Percentiles rank a stretch among this genome's conserved stretches.
These are phyloP conservation scores for Phalacrocorax pelagicus DNA, from an alignment of 2,113 vertebrate species.

Conservation along the genomic window DNA sequence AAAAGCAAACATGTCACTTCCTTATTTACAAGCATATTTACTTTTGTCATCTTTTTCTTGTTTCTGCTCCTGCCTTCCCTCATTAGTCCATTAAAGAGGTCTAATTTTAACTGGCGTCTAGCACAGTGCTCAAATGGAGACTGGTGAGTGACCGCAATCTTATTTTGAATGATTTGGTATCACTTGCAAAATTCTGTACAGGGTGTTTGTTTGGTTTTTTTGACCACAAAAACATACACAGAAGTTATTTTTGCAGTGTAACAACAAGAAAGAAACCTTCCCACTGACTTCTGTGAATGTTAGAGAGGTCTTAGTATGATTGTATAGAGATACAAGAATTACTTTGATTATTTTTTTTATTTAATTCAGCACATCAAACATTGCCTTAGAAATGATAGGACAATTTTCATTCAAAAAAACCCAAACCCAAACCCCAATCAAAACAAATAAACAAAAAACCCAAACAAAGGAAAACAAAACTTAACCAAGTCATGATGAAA, in stretches of 20 bases:
- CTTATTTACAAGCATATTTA: not conserved
- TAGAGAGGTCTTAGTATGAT: not conserved
- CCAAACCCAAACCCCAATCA: not conserved
- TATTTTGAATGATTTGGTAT: not conserved
- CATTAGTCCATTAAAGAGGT: not conserved
- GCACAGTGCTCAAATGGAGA: not conserved
- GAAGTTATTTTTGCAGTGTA: not conserved
- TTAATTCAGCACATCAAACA: not conserved
- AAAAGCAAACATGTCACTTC: not conserved
- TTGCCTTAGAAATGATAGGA: not conserved
- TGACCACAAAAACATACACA: not conserved
- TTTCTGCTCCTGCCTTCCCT: not conserved
- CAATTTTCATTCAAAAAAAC: not conserved
- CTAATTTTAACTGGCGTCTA: not conserved
- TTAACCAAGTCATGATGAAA: not conserved
- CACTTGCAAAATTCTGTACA: not conserved
- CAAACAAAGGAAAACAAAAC: not conserved
- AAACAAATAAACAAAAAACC: no score
- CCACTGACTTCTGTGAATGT: not conserved
- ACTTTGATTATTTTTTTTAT: not conserved
- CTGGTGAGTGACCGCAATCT: not conserved
- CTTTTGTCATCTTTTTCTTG: not conserved
- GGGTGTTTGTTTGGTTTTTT: not conserved
- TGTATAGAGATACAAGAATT: not conserved
- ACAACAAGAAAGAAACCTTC: not conserved